Evolutionary conservation across 1,140 invertebrate genomes (phyloP), one percentile per base, ranked within the genome.

Genomic region (Cotesia chilonis): DNA sequence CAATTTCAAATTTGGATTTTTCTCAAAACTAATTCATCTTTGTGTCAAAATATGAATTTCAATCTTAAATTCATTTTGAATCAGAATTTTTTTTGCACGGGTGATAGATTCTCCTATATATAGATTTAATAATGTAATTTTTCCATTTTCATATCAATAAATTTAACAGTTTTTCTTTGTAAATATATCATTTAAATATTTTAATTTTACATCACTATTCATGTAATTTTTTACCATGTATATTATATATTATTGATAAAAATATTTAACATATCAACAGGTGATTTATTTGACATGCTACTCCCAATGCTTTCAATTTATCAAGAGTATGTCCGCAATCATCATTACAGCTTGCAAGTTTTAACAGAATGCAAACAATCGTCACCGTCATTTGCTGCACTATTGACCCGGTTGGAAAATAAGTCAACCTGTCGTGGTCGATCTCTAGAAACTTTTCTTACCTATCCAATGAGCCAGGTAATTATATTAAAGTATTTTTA

Each of bases 401-500:
- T 97, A n/a, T 88, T 98, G 36, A 90, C 92, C 71, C 86, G 95
- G 4, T 88, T 97, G 54, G 96, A 97, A 85, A 93, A 94, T 81
- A 97, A 97, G 82, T 90, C 94, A 0, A 90, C 92, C 1, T 95
- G 95, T 80, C 94, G 96, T 79, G 94, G 94, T 28, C 86, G 95
- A 71, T 93, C 94, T 3, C 86, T 98, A 68, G 96, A 97, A 84
- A 96, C 92, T 3, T 97, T 97, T 85, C 88, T 98, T 63, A 97
- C 95, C 1, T 97, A 96, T 87, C 96, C 96, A 7, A 98, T 98
- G 96, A 94, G 96, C 88, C 96, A 97, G 91, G 95, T 96, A 88
- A 83, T 64, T 55, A 66, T 72, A 54, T 14, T 68, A 2, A 47
- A 10, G 51, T 59, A 14, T 41, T 51, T 59, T 4, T 41, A 36